Conservation (phyloP, 2,888 invertebrate genomes). For the Lochmaea capreae region DNA sequence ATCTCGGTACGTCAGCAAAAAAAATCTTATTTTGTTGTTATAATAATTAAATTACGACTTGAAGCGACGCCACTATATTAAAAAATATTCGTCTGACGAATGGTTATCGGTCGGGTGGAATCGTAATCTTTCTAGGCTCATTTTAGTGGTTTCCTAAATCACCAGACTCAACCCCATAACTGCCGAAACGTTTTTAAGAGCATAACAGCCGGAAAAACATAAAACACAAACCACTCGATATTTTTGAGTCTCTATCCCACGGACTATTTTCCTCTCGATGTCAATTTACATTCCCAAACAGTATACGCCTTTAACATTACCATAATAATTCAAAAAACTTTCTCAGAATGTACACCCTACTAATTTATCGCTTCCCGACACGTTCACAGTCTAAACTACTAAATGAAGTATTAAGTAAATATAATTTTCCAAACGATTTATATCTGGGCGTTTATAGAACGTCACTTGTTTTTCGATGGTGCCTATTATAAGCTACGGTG, state of each 20-base stretch:
- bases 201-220: no score
- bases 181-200: no score
- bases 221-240: neutral
- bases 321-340: conserved; percentile 66
- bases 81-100: no score
- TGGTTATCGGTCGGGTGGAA: no score
- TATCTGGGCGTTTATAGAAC: conserved; percentile 51
- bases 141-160: no score
- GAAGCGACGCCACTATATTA: no score
- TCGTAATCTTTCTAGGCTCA: no score
- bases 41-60: no score
- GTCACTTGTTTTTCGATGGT: conserved; percentile 53
- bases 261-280: conserved; percentile 52
- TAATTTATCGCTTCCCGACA: conserved; percentile 39
- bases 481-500: conserved; percentile 54
- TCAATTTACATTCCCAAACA: conserved; percentile 67
- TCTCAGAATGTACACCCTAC: conserved; percentile 57
- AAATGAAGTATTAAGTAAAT: conserved; percentile 57
- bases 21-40: no score
- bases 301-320: conserved; percentile 66
- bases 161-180: no score
- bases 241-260: conserved; percentile 8
- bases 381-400: conserved; percentile 56
- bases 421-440: conserved; percentile 57
- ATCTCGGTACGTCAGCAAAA: no score